These are phyloP conservation scores for Iselma pallidipennis DNA, from an alignment of 2,888 invertebrate genomes.

Conservation along the genomic window DNA sequence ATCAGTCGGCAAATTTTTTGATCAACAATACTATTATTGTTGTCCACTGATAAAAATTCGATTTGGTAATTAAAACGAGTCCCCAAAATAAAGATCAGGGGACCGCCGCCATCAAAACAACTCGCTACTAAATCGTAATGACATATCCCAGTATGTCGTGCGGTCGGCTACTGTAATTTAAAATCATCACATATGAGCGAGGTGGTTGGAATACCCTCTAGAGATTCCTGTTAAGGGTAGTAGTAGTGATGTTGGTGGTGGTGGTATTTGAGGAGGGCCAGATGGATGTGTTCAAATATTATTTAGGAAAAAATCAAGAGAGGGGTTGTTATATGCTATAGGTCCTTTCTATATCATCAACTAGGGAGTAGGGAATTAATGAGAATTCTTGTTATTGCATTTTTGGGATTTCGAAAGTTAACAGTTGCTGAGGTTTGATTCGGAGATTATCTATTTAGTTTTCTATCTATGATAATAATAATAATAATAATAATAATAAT, in stretches of 20 bases:
- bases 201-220: slow-evolving; percentile 32
- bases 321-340: too few species aligned
- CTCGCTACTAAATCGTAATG: slow-evolving; percentile 40
- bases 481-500: not conserved
- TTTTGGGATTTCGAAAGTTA: slow-evolving; percentile 42
- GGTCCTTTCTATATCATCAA: too few species aligned
- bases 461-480: slow-evolving; percentile 10
- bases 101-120: too few species aligned
- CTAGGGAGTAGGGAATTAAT: slow-evolving; percentile 45
- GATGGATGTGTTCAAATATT: slow-evolving; percentile 38
- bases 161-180: slow-evolving; percentile 46
- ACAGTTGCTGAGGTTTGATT: slow-evolving; percentile 38
- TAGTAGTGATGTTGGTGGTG: too few species aligned
- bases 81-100: too few species aligned
- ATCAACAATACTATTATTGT: too few species aligned
- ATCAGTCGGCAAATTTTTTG: too few species aligned
- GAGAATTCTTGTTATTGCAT: slow-evolving; percentile 51
- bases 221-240: too few species aligned
- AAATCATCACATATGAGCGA: slow-evolving; percentile 46
- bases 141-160: slow-evolving; percentile 44
- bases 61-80: too few species aligned
- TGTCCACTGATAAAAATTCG: too few species aligned
- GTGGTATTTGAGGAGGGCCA: slow-evolving; percentile 31
- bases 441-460: slow-evolving; percentile 38
- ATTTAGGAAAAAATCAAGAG: slow-evolving; percentile 32